Percentiles rank a stretch among this genome's conserved stretches.
Evolutionary conservation across 1,140 invertebrate species (phyloP).

Genomic region (Cherax quadricarinatus): DNA sequence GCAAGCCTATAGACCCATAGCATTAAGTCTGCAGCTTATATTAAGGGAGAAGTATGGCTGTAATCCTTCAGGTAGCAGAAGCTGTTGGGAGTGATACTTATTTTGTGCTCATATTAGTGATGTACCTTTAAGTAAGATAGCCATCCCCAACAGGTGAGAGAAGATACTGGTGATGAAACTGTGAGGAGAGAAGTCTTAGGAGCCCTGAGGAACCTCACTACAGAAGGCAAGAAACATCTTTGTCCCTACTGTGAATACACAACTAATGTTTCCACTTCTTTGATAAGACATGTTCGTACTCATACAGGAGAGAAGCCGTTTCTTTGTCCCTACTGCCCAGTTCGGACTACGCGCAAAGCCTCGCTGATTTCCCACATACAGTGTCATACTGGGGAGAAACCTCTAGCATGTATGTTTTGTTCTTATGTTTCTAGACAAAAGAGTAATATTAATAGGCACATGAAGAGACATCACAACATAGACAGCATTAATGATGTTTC

Average conservation of each 20-base stretch:
- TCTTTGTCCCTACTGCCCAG: conserved; percentile 35
- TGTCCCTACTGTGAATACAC: conserved; percentile 34
- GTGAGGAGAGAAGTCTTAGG: conserved; percentile 17
- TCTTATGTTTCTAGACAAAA: conserved; percentile 25
- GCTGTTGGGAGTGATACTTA: not conserved
- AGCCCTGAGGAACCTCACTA: conserved; percentile 9
- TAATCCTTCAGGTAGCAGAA: not conserved
- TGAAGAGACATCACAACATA: conserved; percentile 18
- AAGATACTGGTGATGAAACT: conserved; percentile 31
- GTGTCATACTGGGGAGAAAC: conserved; percentile 42
- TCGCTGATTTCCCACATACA: conserved; percentile 28
- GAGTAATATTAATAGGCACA: conserved; percentile 55
- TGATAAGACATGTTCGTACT: conserved; percentile 24
- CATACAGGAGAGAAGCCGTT: conserved; percentile 48
- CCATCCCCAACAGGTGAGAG: conserved; percentile 33
- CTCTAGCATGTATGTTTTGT: conserved; percentile 17
- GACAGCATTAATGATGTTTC: not conserved
- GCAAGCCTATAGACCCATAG: too few relatives aligned
- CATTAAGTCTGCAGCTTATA: too few relatives aligned
- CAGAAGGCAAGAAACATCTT: conserved; percentile 22
- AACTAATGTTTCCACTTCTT: conserved; percentile 12
- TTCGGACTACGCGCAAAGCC: conserved; percentile 23
- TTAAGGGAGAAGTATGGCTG: not conserved
- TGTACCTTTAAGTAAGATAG: conserved; percentile 27
- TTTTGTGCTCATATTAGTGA: not conserved